Base-by-base conservation (phyloP, 2,888 invertebrate species). In the Phortica magna region DNA sequence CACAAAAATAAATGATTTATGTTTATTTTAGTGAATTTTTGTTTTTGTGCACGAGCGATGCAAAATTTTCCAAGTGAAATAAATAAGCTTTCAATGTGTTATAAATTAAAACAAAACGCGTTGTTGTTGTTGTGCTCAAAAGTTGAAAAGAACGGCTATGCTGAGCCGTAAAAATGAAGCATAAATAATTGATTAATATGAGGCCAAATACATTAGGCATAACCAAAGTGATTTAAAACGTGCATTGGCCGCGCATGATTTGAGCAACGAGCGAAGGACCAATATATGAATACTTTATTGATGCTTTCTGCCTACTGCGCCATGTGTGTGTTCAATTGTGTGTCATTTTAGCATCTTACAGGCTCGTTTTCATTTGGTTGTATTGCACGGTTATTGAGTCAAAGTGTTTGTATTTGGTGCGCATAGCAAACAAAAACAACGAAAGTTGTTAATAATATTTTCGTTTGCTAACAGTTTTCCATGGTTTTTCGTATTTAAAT, bases 131-230 rank as follows among this genome's bases (percentile, higher is more conserved):
- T 12, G 5, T 65, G 39, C 0, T 53, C 4, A 48, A 12, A 22
- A 6, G n/a, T 61, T 61, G 22, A 55, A 9, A 1, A 22, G 19
- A 61, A 5, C 0, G 19, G 10, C 10, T 61, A 17, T 22, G 22
- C 7, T 61, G 19, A 61, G 61, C 48, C 9, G 7, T 22, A 61
- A 59, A 61, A 61, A 10, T 19, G 31, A 71, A 71, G 14, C 22
- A 55, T 19, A 71, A 71, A 71, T 53, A 71, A 83, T 88, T 85
- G 85, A 85, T 85, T 87, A 85, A 85, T 85, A 79, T 79, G 85
- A 85, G 85, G 85, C 80, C 88, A 87, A 88, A 87, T 87, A 82
- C 85, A 88, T 85, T 85, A 85, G 85, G 85, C 84, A 81, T 83
- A 74, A 31, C 31, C 39, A 73, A 72, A 73, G 82, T 88, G 87